phyloP scores from a whole-genome alignment of 2,797 vertebrate genomes.

The Liasis olivaceus region DNA sequence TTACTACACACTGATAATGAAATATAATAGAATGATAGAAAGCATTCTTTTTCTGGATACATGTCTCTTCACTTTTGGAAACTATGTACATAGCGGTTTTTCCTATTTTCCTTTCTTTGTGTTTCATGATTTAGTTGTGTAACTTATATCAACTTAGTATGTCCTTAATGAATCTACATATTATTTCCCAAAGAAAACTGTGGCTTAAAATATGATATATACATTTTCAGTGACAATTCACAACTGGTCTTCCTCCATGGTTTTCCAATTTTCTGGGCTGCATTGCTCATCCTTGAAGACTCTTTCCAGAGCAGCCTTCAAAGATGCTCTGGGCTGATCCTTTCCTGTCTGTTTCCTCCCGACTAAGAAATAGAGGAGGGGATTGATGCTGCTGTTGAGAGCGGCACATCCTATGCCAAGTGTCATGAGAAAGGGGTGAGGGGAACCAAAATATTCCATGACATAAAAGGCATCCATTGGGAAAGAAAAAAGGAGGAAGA shows the following conservation, averaged over 20 bases:
- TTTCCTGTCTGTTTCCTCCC: not conserved
- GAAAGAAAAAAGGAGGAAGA: not conserved
- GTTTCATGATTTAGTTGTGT: no score
- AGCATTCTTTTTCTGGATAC: no score
- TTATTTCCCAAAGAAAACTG: no score
- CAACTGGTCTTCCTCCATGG: not conserved
- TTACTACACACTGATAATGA: no score
- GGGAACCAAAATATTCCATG: fast-evolving
- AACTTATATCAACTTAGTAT: no score
- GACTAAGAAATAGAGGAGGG: not conserved
- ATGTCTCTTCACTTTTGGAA: no score
- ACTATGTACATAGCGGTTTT: no score
- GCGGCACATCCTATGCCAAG: not conserved
- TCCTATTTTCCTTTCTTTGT: no score
- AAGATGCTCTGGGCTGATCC: not conserved
- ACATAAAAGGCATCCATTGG: not conserved
- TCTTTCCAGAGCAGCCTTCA: not conserved
- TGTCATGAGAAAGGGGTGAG: fast-evolving
- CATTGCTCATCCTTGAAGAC: not conserved
- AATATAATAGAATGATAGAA: no score
- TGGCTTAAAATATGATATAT: no score
- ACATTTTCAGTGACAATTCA: not conserved
- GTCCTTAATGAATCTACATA: no score
- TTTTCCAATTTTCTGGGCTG: not conserved
- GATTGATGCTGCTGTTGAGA: not conserved